These are phyloP conservation scores for Muscicapa adusta DNA, from an alignment of 2,113 vertebrate species.

Conservation along the genomic window DNA sequence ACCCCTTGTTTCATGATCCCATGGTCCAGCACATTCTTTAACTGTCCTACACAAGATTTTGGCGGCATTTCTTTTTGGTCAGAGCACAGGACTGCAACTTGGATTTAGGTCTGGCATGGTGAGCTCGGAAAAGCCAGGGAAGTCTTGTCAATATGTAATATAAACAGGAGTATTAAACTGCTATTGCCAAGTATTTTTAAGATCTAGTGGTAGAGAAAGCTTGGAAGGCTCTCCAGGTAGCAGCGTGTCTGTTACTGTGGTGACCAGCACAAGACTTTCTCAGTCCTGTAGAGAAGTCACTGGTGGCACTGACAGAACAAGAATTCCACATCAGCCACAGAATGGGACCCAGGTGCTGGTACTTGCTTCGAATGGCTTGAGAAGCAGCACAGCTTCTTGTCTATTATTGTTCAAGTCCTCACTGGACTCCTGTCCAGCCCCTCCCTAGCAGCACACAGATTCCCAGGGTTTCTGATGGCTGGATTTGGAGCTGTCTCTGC, in stretches of 20 bases:
- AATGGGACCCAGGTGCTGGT: rapidly evolving
- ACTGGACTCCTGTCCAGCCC: neutral
- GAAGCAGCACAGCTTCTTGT: neutral
- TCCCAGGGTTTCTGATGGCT: neutral
- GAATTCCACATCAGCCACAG: neutral
- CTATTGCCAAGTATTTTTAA: neutral
- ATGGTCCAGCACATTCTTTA: neutral
- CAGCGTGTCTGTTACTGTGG: neutral
- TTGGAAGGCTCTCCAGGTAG: neutral
- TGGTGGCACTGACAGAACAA: neutral
- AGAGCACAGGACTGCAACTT: neutral
- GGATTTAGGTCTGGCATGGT: neutral
- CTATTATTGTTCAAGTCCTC: neutral
- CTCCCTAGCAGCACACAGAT: neutral
- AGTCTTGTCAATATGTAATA: neutral
- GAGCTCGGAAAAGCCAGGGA: neutral
- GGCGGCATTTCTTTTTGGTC: neutral
- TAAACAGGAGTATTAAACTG: neutral
- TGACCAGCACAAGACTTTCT: neutral
- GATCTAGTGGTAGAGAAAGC: neutral
- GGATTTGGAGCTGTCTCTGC: neutral
- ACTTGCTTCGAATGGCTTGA: neutral
- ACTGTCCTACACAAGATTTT: neutral
- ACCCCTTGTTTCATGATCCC: rapidly evolving
- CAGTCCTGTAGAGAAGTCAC: neutral